These are phyloP conservation scores for Catamblyrhynchus diadema DNA, from an alignment of 2,797 vertebrate species.

Conservation along the genomic window DNA sequence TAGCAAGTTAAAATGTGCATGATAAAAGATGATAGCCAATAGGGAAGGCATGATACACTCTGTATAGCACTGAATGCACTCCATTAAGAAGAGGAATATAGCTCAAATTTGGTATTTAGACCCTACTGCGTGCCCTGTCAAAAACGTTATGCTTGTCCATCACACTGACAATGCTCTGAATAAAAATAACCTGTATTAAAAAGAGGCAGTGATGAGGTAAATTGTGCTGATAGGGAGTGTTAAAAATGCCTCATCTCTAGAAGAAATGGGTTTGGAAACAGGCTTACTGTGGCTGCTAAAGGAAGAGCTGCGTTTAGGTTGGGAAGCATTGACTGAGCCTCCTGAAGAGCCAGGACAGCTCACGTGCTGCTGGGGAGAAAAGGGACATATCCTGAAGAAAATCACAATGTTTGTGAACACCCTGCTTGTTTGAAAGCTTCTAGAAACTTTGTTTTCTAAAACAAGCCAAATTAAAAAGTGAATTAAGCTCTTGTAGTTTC, in stretches of 20 bases:
- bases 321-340: background rate
- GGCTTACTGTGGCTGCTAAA: background rate
- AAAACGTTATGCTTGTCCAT: background rate
- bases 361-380: background rate
- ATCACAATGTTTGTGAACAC: rapidly evolving
- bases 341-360: background rate
- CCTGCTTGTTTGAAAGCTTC: background rate
- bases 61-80: background rate
- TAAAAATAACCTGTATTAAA: background rate
- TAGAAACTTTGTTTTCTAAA: background rate
- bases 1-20: background rate
- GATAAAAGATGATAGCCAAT: background rate
- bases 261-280: background rate
- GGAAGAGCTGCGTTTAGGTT: background rate
- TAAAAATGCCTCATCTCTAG: background rate
- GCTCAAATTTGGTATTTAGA: rapidly evolving
- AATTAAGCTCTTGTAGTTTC: background rate
- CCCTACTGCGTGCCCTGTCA: background rate
- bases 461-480: background rate
- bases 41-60: background rate
- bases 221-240: background rate
- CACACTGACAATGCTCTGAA: background rate
- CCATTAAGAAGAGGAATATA: background rate
- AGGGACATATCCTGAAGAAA: background rate
- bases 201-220: background rate